Evolutionary conservation across 2,888 invertebrate genomes (phyloP), one percentile per base, ranked within the genome.

Genomic region (Oxytorus armatus): DNA sequence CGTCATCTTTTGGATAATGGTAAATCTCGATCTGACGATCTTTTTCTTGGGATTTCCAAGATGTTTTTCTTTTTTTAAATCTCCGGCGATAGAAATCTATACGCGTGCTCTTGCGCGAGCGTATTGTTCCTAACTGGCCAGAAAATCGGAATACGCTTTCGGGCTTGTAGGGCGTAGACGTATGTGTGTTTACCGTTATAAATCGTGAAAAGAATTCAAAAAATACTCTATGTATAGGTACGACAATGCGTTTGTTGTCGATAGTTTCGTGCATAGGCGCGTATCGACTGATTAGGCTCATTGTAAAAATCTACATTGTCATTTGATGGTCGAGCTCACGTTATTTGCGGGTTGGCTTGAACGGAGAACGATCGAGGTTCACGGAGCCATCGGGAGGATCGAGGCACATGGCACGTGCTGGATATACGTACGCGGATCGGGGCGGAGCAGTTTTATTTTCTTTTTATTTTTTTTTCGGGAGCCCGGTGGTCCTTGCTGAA

Each of bases 251-350:
- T 86, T 89, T 89, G 90, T 90, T 88, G 88, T 88, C 85, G 87
- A 87, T 88, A 86, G 55, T 59, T 68, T 51, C 18, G 85, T 87
- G 88, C 88, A 83, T 84, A 89, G 88, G 88, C 33, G 57, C 47
- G 47, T 55, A 86, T 86, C 86, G 90, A 86, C 86, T 90, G 90
- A 90, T 91, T 90, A 89, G 88, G 86, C 86, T 87, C 89, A 90
- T 90, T 90, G 90, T 90, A 85, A 53, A 80, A 82, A 53, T 10
- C 25, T 53, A 23, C 42, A 69, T 59, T 14, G 57, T 77, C 57
- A 65, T 21, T 23, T 79, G 81, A n/a, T 81, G 84, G 82, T 81
- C 82, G 79, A 77, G 79, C 36, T 44, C 33, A 25, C 42, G 49
- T 57, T 70, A 69, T 79, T 70, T 79, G 61, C 79, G 72, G 76